Evolutionary conservation across 35 echinoderm and acorn worm genomes (phyloP), one percentile per base, ranked within the genome.

Genomic region (Lytechinus variegatus): DNA sequence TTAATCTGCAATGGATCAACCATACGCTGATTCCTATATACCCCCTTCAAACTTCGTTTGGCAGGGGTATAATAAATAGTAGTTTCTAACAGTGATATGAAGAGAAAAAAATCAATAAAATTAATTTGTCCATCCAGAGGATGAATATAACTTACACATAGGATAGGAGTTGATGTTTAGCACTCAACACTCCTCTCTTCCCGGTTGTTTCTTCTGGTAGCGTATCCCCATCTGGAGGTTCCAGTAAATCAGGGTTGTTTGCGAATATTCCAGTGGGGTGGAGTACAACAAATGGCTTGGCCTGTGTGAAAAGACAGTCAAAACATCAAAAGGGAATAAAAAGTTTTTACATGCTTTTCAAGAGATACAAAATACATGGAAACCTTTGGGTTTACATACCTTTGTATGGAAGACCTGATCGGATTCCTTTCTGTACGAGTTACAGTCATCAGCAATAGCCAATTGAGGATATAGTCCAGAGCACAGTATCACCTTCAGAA

Each of bases 331-430:
- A 8, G 11, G 11, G 55, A 56, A 56, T 8, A 56, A 4, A 11
- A 56, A 56, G 33, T 44, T 44, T 44, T 44, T 44, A 44, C 0
- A 44, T 44, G 2, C 33, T 2, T 44, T 44, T 44, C 33, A 44
- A 44, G 33, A 44, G 33, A 44, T 44, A 44, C 33, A 44, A 44
- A 44, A 44, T 44, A 44, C 2, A 44, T 44, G 33, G 33, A 44
- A 44, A 44, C 33, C 33, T 1, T 1, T 44, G 33, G 33, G 33
- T 44, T 51, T 91, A 54, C 16, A 93, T 91, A 99, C 98, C 96
- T 99, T 99, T 89, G 98, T 99, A 93, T 99, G 98, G 86, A 97
- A 99, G 33, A 99, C 96, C 96, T 99, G 98, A 56, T 99, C 98
- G 1, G 95, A 97, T 27, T 99, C 98, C 92, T 96, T 96, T 28